Evolutionary conservation across 2,888 invertebrate species (phyloP), one percentile per base, ranked within the genome.

Genomic region (Cylindroiulus punctatus): DNA sequence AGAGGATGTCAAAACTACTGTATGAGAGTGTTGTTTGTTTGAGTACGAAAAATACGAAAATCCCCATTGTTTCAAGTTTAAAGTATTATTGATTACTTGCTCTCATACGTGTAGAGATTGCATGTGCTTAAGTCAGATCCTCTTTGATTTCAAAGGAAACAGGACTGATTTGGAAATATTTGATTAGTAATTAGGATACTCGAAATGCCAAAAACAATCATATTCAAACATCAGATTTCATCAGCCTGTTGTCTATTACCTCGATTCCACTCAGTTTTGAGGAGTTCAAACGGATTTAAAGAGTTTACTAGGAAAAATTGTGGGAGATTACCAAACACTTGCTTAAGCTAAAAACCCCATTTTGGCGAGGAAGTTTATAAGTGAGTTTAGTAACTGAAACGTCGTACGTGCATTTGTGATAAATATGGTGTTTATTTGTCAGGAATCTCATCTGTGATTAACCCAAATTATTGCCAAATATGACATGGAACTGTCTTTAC

Each of bases 391-490:
- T 12, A 44, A 52, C 7, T 52, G 26, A 3, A 19, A 19, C 17
- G 19, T 52, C 4, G 1, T 36, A 36, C 52, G 4, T 19, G 52
- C 0, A 8, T 26, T 76, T 76, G 22, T 22, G 65, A 76, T 76
- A 3, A 76, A 26, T 14, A 4, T 30, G 22, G 10, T 30, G 22
- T 76, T 76, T 0, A 76, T 30, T 30, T 30, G 76, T 76, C 17
- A 76, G 12, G 76, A 76, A 30, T 76, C 76, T 10, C 76, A 76
- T 76, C 14, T 12, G 14, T 22, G 26, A 76, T 76, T 30, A 76
- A 76, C 76, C 76, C 76, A 76, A 8, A 76, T 76, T 76, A 76
- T 76, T 30, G 26, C 30, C 76, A 76, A 30, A 76, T 65, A 65
- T 65, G 65, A 65, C 65, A 65, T 65, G 65, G n/a, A 65, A 65